Percentiles rank a stretch among this genome's conserved stretches.
Conservation (phyloP, 2,113 vertebrate genomes). For the Melanerpes aurifrons region DNA sequence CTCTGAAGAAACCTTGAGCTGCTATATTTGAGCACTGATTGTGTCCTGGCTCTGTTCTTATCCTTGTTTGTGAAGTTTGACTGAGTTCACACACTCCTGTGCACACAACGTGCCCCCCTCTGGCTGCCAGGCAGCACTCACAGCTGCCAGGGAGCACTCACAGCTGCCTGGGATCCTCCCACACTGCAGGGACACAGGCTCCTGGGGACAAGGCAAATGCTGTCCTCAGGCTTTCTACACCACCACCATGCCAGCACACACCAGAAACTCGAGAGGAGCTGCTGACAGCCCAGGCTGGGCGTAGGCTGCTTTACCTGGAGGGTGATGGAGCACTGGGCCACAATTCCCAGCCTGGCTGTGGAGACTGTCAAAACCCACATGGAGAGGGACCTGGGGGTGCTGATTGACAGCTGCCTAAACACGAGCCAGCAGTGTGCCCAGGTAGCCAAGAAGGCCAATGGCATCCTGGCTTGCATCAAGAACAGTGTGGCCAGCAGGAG, state of each 20-base stretch:
- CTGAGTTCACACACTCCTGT: slow-evolving; percentile 43
- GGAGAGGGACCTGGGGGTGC: no score
- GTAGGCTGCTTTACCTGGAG: neutral
- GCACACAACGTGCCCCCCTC: neutral
- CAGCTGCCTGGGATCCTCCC: neutral
- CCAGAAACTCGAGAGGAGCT: neutral
- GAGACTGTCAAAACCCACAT: no score
- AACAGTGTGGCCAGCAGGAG: no score
- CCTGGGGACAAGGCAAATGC: neutral
- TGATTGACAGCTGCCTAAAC: no score
- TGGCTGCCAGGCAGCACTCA: neutral
- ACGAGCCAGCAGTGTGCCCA: no score
- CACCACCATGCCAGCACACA: fast-evolving
- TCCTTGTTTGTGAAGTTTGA: slow-evolving; percentile 66
- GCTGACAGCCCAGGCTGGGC: neutral
- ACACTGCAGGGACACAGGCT: fast-evolving
- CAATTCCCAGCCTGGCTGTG: no score
- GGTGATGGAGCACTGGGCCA: no score
- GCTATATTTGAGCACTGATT: slow-evolving; percentile 58
- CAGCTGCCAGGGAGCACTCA: neutral
- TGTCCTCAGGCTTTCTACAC: neutral
- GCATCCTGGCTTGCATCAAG: no score
- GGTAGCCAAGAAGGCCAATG: no score
- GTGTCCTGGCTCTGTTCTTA: neutral
- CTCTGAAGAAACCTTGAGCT: slow-evolving; percentile 53